Percentiles rank a stretch among this genome's conserved stretches.
phyloP scores from a whole-genome alignment of 2,888 invertebrate species.

The Troilus luridus region DNA sequence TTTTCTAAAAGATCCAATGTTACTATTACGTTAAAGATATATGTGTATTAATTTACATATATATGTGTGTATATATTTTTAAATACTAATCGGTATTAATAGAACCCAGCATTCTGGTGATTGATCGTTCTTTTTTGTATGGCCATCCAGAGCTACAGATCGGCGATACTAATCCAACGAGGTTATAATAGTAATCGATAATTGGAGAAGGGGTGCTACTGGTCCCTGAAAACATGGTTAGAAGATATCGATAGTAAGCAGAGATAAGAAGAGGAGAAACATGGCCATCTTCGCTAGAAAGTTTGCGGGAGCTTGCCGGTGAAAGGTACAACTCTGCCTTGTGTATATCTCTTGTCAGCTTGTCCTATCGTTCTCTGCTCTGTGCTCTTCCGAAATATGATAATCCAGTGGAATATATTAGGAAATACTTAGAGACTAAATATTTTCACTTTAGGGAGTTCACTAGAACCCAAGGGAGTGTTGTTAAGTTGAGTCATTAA shows the following conservation, averaged over 20 bases:
- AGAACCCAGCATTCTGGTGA: background rate
- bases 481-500: too few relatives aligned
- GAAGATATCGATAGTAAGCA: background rate
- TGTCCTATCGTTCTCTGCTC: background rate
- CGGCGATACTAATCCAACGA: background rate
- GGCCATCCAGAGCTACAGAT: background rate
- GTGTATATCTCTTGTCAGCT: background rate
- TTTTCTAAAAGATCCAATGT: too few relatives aligned
- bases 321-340: background rate
- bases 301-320: background rate
- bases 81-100: background rate
- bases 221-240: background rate
- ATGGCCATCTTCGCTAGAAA: constrained; percentile 33
- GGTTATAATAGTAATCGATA: background rate
- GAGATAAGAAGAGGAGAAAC: constrained; percentile 5
- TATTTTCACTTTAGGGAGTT: background rate
- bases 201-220: background rate
- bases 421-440: background rate
- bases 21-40: too few relatives aligned
- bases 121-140: background rate
- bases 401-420: too few relatives aligned
- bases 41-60: too few relatives aligned
- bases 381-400: background rate
- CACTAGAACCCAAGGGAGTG: too few relatives aligned
- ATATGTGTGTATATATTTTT: too few relatives aligned